Percentiles rank a stretch among this genome's conserved stretches.
phyloP scores from a whole-genome alignment of 2,797 vertebrate genomes.

The Allobates femoralis region DNA sequence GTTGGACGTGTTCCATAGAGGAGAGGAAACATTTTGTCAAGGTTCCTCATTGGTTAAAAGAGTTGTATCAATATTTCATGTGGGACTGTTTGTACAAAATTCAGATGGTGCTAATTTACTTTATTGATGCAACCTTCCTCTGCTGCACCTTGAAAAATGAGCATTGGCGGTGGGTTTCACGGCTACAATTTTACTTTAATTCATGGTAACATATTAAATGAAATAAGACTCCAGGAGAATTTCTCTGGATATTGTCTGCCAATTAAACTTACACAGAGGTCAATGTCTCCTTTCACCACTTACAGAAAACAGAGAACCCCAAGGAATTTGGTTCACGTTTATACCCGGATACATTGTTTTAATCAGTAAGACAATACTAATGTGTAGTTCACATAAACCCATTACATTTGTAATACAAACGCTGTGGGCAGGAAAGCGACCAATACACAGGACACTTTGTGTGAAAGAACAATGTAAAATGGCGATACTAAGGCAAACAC shows the following conservation, averaged over 20 bases:
- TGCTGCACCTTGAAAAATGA: background rate
- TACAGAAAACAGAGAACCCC: constrained; percentile 47
- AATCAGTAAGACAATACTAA: constrained; percentile 54
- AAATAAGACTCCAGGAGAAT: constrained; percentile 31
- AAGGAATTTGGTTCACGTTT: constrained; percentile 46
- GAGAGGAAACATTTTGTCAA: background rate
- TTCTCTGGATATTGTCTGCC: constrained; percentile 54
- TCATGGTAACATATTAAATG: constrained; percentile 26
- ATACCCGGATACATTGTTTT: constrained; percentile 36
- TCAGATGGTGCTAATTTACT: background rate
- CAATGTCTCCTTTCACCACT: constrained; percentile 56
- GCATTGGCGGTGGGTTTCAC: background rate
- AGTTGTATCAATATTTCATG: background rate
- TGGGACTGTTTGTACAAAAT: background rate
- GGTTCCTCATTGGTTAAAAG: background rate
- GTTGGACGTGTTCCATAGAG: background rate
- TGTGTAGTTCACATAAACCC: constrained; percentile 26
- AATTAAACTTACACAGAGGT: constrained; percentile 57
- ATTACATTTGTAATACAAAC: constrained; percentile 49
- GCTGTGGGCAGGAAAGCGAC: constrained; percentile 31
- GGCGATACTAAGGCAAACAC: background rate
- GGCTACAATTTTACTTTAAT: constrained; percentile 7
- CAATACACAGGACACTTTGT: constrained; percentile 20
- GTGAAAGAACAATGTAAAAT: background rate
- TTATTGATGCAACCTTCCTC: background rate